Base-by-base conservation (phyloP, 2,797 vertebrate genomes). In the Phrynocephalus forsythii region DNA sequence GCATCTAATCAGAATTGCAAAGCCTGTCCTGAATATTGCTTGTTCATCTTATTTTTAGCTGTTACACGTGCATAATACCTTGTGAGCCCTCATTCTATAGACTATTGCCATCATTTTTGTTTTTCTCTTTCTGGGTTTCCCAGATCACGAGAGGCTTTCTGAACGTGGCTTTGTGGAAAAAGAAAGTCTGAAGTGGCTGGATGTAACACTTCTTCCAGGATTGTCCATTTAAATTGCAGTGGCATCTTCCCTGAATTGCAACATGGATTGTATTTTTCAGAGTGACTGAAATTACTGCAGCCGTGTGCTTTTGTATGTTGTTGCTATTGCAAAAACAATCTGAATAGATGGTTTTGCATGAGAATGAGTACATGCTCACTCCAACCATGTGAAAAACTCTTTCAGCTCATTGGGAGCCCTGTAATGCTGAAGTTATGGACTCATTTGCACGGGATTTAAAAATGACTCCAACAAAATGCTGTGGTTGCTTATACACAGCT, bases 381-480 rank as follows among this genome's bases (percentile, higher is more conserved):
- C 30, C 63, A 38, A 26, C 18, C 44, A 56, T 75, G 18, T 44
- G 72, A 69, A 84, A 56, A 67, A 13, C 72, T 67, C 33, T 30
- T 79, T 69, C 15, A 33, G 56, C 38, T 77, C 69, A 76, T 85
- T 77, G 66, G 24, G 50, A 50, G 33, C 67, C 68, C 18, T 15
- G 44, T 68, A 75, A 85, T 18, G 60, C 33, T 26, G 24, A 76
- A 28, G 24, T 56, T 81, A 50, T 85, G 87, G 56, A 84, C 76
- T 30, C 48, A 79, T 88, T 88, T 52, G 56, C 76, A 84, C 7
- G 79, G 52, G 20, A 26, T 79, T 30, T 79, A 66, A 30, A 8
- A 33, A 6, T 50, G 44, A 8, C 30, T 33, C 18, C 30, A 60
- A 88, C 13, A 16, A 80, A 44, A 30, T 44, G 24, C 68, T 66